These are phyloP conservation scores for Fissipunctia ypsillon DNA, from an alignment of 2,888 invertebrate genomes.

Conservation along the genomic window DNA sequence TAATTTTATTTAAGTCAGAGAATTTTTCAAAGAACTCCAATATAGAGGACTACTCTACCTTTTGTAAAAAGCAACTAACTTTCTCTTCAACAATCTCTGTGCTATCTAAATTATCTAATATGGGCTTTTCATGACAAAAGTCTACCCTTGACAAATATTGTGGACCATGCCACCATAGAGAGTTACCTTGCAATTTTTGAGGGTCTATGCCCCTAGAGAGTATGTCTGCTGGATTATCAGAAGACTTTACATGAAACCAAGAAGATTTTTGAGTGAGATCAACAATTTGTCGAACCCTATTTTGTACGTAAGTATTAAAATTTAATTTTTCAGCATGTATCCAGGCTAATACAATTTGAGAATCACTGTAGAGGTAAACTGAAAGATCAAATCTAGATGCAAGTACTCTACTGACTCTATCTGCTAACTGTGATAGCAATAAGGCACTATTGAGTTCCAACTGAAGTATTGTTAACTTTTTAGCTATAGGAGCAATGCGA, in stretches of 20 bases:
- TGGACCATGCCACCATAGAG: not conserved
- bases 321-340: not conserved
- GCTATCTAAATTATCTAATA: not conserved
- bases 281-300: not conserved
- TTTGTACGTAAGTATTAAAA: not conserved
- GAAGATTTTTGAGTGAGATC: not conserved
- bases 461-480: not conserved
- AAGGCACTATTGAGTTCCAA: constrained; percentile 1
- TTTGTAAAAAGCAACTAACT: not conserved
- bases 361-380: not conserved
- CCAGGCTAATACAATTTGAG: constrained; percentile 5
- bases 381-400: not conserved
- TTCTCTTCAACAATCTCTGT: not conserved
- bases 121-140: not conserved
- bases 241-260: not conserved
- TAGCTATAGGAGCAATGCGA: not conserved
- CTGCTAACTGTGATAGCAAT: not conserved
- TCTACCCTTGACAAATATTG: not conserved
- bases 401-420: not conserved
- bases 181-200: not conserved
- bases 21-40: not conserved
- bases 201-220: not conserved
- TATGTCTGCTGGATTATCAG: not conserved
- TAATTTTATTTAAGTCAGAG: not conserved
- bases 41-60: not conserved